These are phyloP conservation scores for Macrobrachium rosenbergii DNA, from an alignment of 1,140 invertebrate genomes.

Conservation along the genomic window DNA sequence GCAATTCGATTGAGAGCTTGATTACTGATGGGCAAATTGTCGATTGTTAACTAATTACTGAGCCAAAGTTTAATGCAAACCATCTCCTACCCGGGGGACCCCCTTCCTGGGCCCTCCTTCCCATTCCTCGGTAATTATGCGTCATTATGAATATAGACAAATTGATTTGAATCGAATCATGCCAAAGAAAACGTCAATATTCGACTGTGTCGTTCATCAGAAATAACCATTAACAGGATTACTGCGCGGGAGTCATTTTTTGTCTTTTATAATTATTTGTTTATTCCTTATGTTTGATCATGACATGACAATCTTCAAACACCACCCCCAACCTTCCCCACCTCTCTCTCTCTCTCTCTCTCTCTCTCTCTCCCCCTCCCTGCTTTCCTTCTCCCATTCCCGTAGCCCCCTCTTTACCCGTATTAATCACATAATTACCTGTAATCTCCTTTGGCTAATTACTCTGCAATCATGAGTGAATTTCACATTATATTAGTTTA, in stretches of 20 bases:
- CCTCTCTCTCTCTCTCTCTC: background rate
- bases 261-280: background rate
- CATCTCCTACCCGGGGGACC: too few species aligned
- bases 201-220: background rate
- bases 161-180: background rate
- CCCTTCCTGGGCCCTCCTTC: too few species aligned
- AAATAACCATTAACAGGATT: too few species aligned
- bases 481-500: too few species aligned
- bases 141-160: too few species aligned
- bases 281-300: background rate
- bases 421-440: background rate
- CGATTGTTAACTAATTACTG: conserved; percentile 4
- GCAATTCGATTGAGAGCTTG: too few species aligned
- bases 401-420: background rate
- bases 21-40: too few species aligned
- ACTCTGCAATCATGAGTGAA: too few species aligned
- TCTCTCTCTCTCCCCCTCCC: conserved; percentile 6
- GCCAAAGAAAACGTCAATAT: conserved; percentile 26
- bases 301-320: background rate
- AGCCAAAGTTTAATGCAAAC: conserved; percentile 16
- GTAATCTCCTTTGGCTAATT: too few species aligned
- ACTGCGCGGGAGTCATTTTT: too few species aligned
- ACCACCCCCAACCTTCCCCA: background rate
- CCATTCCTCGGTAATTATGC: too few species aligned
- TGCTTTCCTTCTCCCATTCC: background rate